Evolutionary conservation across 2,888 invertebrate genomes (phyloP), one percentile per base, ranked within the genome.

Genomic region (Gryllus longicercus): DNA sequence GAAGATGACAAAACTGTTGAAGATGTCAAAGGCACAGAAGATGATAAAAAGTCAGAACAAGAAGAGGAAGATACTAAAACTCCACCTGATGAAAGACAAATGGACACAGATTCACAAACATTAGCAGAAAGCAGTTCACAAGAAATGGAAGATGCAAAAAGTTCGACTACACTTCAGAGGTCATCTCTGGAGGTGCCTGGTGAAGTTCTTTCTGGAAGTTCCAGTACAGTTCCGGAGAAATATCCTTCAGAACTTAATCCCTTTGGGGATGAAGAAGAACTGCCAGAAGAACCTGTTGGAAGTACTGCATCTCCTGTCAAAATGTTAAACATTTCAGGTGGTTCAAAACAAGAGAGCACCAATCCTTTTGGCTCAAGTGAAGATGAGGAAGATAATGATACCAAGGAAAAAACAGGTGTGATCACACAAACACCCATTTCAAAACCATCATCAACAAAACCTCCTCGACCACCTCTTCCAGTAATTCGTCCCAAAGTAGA

Each of bases 241-340:
- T 95, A 96, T 88, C 96, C 96, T 0, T 91, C 91, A 83, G 91
- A 94, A 85, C 88, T 96, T 82, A 96, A 96, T 89, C 96, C 96
- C 10, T 96, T 96, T 87, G 92, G 91, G 63, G 93, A 93, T 83
- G 94, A 94, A 80, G 90, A 90, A 50, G 91, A 91, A 79, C 88
- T 89, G 78, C 88, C 88, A 25, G 85, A 86, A n/a, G 86, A 85
- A 82, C 87, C 84, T 75, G 84, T 82, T 79, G 83, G 84, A 82
- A 83, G 83, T 18, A 82, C 83, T 74, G 76, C 84, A n/a, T 87
- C 86, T 83, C 88, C 85, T 83, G 82, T 76, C 80, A 81, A 80
- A 81, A 81, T 77, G 78, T 83, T 80, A 78, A 83, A 49, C 2
- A 23, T 18, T 16, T n/a, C 23, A 77, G 51, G 16, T 77, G 23